These are phyloP conservation scores for Phoebastria nigripes DNA, from an alignment of 2,797 vertebrate genomes.

Conservation along the genomic window DNA sequence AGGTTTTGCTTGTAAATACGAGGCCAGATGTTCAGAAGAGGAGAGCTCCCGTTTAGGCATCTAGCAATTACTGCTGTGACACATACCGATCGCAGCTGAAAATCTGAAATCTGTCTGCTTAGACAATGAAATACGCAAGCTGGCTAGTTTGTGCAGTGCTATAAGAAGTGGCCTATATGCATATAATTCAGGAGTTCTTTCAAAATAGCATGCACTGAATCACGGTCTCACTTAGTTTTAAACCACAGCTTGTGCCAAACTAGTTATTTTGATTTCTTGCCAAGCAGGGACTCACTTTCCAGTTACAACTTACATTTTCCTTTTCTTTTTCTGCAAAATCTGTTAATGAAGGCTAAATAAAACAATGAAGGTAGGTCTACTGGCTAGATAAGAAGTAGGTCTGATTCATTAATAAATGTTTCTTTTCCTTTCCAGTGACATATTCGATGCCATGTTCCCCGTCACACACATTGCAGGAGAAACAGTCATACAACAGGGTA, in stretches of 20 bases:
- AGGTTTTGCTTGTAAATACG: neutral
- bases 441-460: slow-evolving; percentile 98
- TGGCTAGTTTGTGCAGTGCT: neutral
- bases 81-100: neutral
- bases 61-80: slow-evolving; percentile 19
- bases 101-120: neutral
- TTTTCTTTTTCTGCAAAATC: neutral
- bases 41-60: slow-evolving; percentile 26
- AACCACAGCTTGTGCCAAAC: neutral
- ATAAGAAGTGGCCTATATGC: neutral
- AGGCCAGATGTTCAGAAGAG: slow-evolving; percentile 42
- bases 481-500: slow-evolving; percentile 97
- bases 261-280: slow-evolving; percentile 12
- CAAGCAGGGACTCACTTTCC: neutral
- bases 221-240: neutral
- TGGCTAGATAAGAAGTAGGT: neutral
- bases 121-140: neutral
- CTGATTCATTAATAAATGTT: neutral
- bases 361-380: neutral
- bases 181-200: neutral
- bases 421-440: slow-evolving; percentile 83
- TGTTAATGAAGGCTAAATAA: neutral
- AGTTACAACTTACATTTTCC: neutral
- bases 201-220: neutral
- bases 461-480: slow-evolving; percentile 96